These are phyloP conservation scores for Micromussa lordhowensis DNA, from an alignment of 92 coral and sea anemone species.

Conservation along the genomic window DNA sequence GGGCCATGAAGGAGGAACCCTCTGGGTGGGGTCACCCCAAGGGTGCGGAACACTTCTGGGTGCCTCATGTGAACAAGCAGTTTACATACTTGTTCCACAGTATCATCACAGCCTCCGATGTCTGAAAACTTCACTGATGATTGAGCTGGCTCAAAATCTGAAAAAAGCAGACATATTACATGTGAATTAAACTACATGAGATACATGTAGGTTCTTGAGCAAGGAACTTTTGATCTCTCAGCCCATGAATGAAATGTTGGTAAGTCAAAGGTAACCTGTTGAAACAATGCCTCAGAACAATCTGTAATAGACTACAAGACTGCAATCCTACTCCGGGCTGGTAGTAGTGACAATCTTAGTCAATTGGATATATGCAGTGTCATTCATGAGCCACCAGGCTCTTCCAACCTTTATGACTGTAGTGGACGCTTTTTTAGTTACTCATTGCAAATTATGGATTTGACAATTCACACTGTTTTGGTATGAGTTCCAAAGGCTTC, in stretches of 20 bases:
- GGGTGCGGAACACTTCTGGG: constrained; percentile 93
- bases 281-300: too few species aligned
- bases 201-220: neutral
- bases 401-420: too few species aligned
- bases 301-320: too few species aligned
- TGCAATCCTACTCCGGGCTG: too few species aligned
- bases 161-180: neutral
- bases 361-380: too few species aligned
- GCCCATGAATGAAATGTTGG: too few species aligned
- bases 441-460: neutral
- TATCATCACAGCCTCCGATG: constrained; percentile 92
- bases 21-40: constrained; percentile 95
- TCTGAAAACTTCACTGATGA: constrained; percentile 86
- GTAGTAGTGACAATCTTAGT: too few species aligned
- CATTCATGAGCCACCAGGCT: too few species aligned
- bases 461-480: neutral
- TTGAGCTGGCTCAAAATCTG: constrained; percentile 69
- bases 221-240: too few species aligned
- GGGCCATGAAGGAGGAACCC: constrained; percentile 99
- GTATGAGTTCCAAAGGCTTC: too few species aligned
- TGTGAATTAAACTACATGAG: neutral
- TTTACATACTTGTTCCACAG: constrained; percentile 89
- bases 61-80: constrained; percentile 93
- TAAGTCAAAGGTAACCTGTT: too few species aligned
- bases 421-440: too few species aligned